Percentiles rank a stretch among this genome's conserved stretches.
Evolutionary conservation across 2,113 vertebrate species (phyloP).

Genomic region (Orycteropus afer): DNA sequence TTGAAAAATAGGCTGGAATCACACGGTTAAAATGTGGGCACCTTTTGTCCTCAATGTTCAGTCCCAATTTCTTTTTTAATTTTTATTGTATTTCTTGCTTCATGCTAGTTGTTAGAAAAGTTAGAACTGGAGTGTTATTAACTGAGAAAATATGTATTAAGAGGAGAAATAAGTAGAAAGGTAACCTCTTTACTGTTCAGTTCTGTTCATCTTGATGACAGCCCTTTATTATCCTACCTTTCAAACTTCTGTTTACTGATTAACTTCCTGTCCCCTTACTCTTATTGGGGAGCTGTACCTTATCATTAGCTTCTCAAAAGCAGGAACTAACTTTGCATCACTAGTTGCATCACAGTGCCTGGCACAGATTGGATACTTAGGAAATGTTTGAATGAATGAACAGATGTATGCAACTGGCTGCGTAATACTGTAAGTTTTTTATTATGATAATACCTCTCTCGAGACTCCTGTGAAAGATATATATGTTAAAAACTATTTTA

Average conservation of each 20-base stretch:
- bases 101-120: background rate
- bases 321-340: background rate
- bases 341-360: background rate
- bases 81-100: background rate
- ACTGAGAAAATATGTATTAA: background rate
- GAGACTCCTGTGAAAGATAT: background rate
- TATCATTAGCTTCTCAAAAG: background rate
- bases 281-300: background rate
- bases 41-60: background rate
- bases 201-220: background rate
- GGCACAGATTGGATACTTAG: background rate
- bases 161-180: background rate
- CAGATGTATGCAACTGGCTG: background rate
- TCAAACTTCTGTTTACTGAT: background rate
- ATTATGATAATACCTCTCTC: background rate
- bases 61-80: background rate
- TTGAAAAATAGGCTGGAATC: background rate
- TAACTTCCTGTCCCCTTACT: background rate
- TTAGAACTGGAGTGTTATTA: background rate
- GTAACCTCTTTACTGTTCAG: background rate
- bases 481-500: conserved; percentile 32
- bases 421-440: background rate
- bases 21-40: background rate
- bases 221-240: background rate
- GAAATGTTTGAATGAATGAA: background rate